Evolutionary conservation across 2,113 vertebrate genomes (phyloP).

Genomic region (Serilophus lunatus): DNA sequence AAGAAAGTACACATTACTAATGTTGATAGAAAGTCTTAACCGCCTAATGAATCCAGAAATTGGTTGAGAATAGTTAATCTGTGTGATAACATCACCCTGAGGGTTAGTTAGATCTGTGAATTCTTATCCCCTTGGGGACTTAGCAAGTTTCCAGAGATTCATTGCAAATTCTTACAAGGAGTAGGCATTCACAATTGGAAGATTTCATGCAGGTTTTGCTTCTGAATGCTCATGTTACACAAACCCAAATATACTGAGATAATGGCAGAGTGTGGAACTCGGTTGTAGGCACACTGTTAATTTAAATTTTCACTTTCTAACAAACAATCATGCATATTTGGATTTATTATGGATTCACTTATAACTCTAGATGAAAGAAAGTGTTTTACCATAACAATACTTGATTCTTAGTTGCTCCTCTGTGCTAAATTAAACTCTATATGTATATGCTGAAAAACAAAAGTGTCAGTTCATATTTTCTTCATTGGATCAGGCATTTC

Average conservation of each 20-base stretch:
- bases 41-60: constrained; percentile 64
- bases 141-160: constrained; percentile 43
- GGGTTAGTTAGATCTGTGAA: constrained; percentile 65
- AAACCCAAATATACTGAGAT: not conserved
- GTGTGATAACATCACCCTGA: constrained; percentile 52
- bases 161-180: not conserved
- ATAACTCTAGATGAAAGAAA: constrained; percentile 23
- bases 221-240: not conserved
- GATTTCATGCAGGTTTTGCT: constrained; percentile 26
- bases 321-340: not conserved
- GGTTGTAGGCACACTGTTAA: not conserved
- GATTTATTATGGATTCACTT: constrained; percentile 7
- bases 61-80: constrained; percentile 58
- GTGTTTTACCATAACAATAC: constrained; percentile 18
- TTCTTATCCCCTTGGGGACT: constrained; percentile 19
- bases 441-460: not conserved
- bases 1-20: constrained; percentile 53
- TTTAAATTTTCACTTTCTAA: constrained; percentile 30
- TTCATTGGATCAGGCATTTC: constrained; percentile 21
- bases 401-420: not conserved
- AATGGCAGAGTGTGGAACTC: not conserved
- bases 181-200: not conserved
- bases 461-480: not conserved
- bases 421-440: constrained; percentile 27
- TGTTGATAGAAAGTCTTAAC: constrained; percentile 65